Evolutionary conservation across 2,888 invertebrate genomes (phyloP).

Genomic region (Folsomia manolachei): DNA sequence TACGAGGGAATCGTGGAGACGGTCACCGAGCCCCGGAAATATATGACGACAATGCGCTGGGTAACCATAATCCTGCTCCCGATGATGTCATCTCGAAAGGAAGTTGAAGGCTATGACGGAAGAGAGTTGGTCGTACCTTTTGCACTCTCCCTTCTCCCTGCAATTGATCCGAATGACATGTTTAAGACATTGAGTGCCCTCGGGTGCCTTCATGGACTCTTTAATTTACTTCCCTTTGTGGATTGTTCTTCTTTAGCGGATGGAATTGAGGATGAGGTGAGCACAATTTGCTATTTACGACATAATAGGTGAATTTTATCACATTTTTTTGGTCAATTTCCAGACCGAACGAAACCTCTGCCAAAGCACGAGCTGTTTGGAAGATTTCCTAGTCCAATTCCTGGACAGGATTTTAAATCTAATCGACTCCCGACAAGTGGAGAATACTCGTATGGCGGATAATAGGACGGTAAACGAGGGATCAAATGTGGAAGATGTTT

Average conservation of each 20-base stretch:
- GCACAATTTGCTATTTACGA: not conserved
- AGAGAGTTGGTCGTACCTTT: conserved; percentile 77
- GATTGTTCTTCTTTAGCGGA: conserved; percentile 77
- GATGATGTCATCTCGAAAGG: conserved; percentile 58
- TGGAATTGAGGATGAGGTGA: conserved; percentile 65
- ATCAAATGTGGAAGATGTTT: conserved; percentile 65
- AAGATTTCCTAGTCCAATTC: conserved; percentile 83
- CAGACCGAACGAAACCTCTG: conserved; percentile 69
- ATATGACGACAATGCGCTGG: conserved; percentile 69
- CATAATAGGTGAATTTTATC: not conserved
- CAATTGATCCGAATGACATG: conserved; percentile 61
- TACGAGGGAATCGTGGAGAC: conserved; percentile 63
- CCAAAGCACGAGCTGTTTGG: conserved; percentile 78
- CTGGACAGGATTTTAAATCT: conserved; percentile 72
- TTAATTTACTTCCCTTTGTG: conserved; percentile 74
- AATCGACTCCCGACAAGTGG: conserved; percentile 69
- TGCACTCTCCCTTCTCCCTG: conserved; percentile 75
- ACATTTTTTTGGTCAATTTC: not conserved
- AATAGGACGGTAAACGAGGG: conserved; percentile 39
- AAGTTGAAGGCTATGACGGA: conserved; percentile 62
- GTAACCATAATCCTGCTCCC: conserved; percentile 68
- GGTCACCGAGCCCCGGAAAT: conserved; percentile 81
- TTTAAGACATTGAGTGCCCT: conserved; percentile 70
- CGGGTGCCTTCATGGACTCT: conserved; percentile 73
- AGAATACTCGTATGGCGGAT: conserved; percentile 63